phyloP scores from a whole-genome alignment of 1,140 invertebrate species.

The Vanessa atalanta region DNA sequence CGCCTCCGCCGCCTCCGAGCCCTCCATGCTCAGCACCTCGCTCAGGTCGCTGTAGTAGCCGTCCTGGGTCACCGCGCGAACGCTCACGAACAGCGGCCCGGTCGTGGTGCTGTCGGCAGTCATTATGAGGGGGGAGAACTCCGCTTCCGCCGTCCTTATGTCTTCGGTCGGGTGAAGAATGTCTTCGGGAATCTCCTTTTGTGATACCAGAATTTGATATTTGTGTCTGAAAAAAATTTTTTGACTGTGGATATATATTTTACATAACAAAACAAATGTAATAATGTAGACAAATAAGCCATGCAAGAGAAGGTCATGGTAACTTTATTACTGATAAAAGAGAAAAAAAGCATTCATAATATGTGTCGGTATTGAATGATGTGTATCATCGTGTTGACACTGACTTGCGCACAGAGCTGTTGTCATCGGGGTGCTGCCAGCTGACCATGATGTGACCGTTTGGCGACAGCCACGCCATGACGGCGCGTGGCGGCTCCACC shows the following conservation, averaged over 20 bases:
- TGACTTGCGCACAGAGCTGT: slow-evolving; percentile 41
- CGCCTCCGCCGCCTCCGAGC: slow-evolving; percentile 39
- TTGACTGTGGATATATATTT: not conserved
- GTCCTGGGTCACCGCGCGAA: slow-evolving; percentile 82
- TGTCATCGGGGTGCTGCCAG: slow-evolving; percentile 77
- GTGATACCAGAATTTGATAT: slow-evolving; percentile 85
- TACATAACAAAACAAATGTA: not conserved
- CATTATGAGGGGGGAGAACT: slow-evolving; percentile 82
- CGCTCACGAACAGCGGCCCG: slow-evolving; percentile 84
- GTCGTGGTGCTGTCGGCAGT: slow-evolving; percentile 75
- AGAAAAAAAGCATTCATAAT: too few species aligned
- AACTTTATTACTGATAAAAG: too few species aligned
- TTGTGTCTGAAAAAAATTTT: slow-evolving; percentile 71
- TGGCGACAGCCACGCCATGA: slow-evolving; percentile 81
- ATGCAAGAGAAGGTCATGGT: too few species aligned
- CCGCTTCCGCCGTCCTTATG: slow-evolving; percentile 74
- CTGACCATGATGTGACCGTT: slow-evolving; percentile 83
- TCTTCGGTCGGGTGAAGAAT: slow-evolving; percentile 76
- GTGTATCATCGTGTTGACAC: not conserved
- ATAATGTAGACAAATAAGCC: too few species aligned
- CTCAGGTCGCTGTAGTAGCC: slow-evolving; percentile 85
- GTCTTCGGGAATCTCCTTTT: slow-evolving; percentile 72
- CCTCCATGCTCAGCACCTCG: slow-evolving; percentile 79
- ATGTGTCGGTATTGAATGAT: not conserved
- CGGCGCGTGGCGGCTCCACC: slow-evolving; percentile 83